Percentiles rank a stretch among this genome's conserved stretches.
Conservation (phyloP, 1,140 invertebrate species). For the Zaprionus africanus region DNA sequence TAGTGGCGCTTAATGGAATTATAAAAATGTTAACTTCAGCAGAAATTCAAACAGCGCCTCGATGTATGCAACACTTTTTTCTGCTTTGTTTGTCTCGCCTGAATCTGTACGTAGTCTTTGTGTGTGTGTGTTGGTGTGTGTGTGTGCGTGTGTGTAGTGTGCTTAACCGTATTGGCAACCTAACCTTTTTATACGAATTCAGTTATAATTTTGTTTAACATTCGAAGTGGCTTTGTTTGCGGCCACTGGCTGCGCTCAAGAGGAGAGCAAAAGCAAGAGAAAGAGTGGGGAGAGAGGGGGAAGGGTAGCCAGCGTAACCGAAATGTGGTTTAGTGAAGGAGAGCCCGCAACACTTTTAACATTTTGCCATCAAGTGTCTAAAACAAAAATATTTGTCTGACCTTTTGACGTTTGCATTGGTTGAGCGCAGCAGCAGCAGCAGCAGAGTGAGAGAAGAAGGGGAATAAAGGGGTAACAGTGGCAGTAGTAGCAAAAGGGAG, state of each 20-base stretch:
- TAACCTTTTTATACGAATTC: conserved; percentile 66
- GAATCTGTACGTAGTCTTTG: conserved; percentile 19
- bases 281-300: not conserved
- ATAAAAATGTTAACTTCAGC: conserved; percentile 82
- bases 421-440: not conserved
- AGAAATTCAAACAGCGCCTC: conserved; percentile 75
- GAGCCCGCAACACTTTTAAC: conserved; percentile 37
- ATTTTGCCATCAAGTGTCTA: conserved; percentile 43
- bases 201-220: conserved; percentile 81
- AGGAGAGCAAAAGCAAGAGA: not conserved
- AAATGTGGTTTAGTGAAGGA: not conserved
- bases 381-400: conserved; percentile 49
- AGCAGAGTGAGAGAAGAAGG: not conserved
- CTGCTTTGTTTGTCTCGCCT: conserved; percentile 11
- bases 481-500: not conserved
- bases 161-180: conserved; percentile 47
- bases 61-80: conserved; percentile 44
- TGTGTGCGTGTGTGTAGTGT: conserved; percentile 22
- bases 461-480: not conserved
- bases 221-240: conserved; percentile 74
- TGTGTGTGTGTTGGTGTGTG: conserved; percentile 16
- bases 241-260: conserved; percentile 8
- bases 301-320: not conserved
- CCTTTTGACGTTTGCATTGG: conserved; percentile 15
- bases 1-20: conserved; percentile 74